A percentile compares a stretch with the other conserved stretches of the same genome.
These are phyloP conservation scores for Halichoeres trimaculatus DNA, from an alignment of 2,113 vertebrate genomes.

Conservation along the genomic window DNA sequence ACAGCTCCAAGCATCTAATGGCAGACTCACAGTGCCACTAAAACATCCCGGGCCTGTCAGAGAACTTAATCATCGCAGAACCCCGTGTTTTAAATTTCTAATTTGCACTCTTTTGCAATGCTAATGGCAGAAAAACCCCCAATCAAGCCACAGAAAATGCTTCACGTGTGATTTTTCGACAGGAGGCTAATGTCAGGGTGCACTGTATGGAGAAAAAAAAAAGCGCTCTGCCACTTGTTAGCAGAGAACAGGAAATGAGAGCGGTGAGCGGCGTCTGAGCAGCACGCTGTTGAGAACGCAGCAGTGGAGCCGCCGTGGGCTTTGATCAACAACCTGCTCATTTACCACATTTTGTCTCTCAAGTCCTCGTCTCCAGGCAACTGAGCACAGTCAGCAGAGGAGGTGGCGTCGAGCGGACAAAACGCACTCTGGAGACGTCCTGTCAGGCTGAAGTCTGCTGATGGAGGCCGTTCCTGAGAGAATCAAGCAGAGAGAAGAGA, in stretches of 20 bases:
- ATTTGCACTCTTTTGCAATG: slow-evolving; percentile 68
- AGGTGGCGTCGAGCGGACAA: slow-evolving; percentile 68
- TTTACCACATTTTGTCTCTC: slow-evolving; percentile 73
- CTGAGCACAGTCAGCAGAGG: slow-evolving; percentile 72
- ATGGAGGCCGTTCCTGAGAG: slow-evolving; percentile 55
- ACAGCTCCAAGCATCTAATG: slow-evolving; percentile 55
- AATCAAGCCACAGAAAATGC: slow-evolving; percentile 53
- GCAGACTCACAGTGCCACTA: slow-evolving; percentile 44
- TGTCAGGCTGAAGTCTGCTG: slow-evolving; percentile 69
- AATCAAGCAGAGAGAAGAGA: slow-evolving; percentile 4
- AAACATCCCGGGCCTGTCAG: slow-evolving; percentile 53
- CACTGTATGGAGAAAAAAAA: slow-evolving; percentile 11
- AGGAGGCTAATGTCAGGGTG: slow-evolving; percentile 58
- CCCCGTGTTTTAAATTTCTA: slow-evolving; percentile 60
- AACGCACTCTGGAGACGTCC: slow-evolving; percentile 70
- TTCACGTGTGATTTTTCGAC: slow-evolving; percentile 46
- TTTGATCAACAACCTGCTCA: slow-evolving; percentile 78
- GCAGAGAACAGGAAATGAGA: slow-evolving; percentile 55
- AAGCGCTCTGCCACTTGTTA: slow-evolving; percentile 23
- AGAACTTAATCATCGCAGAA: slow-evolving; percentile 64
- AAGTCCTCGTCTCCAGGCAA: slow-evolving; percentile 80
- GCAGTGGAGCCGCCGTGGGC: slow-evolving; percentile 55
- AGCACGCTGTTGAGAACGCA: slow-evolving; percentile 37
- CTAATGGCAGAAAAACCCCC: slow-evolving; percentile 47
- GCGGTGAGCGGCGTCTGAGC: slow-evolving; percentile 11